Evolutionary conservation across 2,797 vertebrate species (phyloP).

Genomic region (Microchirus variegatus): DNA sequence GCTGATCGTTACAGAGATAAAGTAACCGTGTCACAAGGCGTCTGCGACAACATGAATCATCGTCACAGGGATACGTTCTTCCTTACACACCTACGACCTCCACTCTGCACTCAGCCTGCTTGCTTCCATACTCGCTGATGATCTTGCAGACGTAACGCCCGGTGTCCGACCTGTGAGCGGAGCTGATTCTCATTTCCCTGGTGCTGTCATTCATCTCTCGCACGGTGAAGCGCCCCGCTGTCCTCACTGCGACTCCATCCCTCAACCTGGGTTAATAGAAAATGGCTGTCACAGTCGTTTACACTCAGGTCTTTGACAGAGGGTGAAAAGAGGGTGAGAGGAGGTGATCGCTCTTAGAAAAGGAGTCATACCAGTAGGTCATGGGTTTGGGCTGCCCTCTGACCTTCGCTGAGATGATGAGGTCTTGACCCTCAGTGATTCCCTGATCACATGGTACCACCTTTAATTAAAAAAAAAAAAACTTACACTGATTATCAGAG

Average conservation of each 20-base stretch:
- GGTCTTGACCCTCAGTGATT: slow-evolving; percentile 88
- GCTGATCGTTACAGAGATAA: slow-evolving; percentile 41
- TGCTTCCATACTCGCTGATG: slow-evolving; percentile 85
- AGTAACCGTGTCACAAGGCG: neutral
- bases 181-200: slow-evolving; percentile 84
- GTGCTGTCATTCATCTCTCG: slow-evolving; percentile 78
- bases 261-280: slow-evolving; percentile 82
- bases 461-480: slow-evolving; percentile 60
- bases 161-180: slow-evolving; percentile 81
- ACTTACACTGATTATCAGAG: neutral
- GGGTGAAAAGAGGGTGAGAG: neutral
- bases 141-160: slow-evolving; percentile 91
- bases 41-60: neutral
- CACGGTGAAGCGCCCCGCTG: slow-evolving; percentile 77
- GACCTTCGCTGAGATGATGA: slow-evolving; percentile 83
- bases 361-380: slow-evolving; percentile 88
- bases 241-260: slow-evolving; percentile 85
- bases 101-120: slow-evolving; percentile 87
- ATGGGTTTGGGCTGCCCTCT: slow-evolving; percentile 89
- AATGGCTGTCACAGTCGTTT: slow-evolving; percentile 32
- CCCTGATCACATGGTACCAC: slow-evolving; percentile 85
- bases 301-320: slow-evolving; percentile 3
- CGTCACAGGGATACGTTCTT: neutral
- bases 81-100: slow-evolving; percentile 87
- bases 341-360: slow-evolving; percentile 9